Evolutionary conservation across 2,888 invertebrate species (phyloP), one percentile per base, ranked within the genome.

Genomic region (Cataglyphis albicans): DNA sequence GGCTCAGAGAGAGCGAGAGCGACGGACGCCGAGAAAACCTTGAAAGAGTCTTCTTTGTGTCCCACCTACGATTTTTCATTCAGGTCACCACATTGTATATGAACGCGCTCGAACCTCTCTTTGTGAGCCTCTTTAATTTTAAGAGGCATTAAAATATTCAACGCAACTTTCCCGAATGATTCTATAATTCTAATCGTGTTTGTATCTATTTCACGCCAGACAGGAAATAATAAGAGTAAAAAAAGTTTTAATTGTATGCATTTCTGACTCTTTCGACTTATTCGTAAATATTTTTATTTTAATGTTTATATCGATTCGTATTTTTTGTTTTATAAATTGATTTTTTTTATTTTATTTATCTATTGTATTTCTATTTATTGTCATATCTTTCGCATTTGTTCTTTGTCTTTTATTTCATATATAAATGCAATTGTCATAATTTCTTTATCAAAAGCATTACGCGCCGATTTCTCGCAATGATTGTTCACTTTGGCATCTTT

Each of bases 11-110:
- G 52, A 48, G 21, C 32, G 3, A 44, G 44, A 44, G 6, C 41
- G n/a, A 63, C 6, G 3, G 1, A 3, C 35, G 44, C 1, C 10
- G 18, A 29, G 29, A 6, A 32, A 52, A 32, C 52, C 52, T 68
- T 68, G 52, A 32, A 29, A n/a, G 52, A 59, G 21, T 18, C 44
- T 48, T 25, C 21, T 59, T 70, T 68, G 29, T 52, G 5, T 32
- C 21, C 38, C 35, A 70, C 59, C 29, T 18, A 78, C 59, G 15
- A 32, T 29, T 70, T 78, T 80, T 72, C 41, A 70, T 44, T 59
- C 41, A 21, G 32, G 3, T 18, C 21, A 25, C 7, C 25, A 25
- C 12, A 15, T 64, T 65, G 25, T 72, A 25, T 57, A 41, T 44
- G 41, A 61, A 80, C 59, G 10, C 41, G 52, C 15, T 7, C 15